phyloP scores from a whole-genome alignment of 2,113 vertebrate species.

The Noctilio leporinus region DNA sequence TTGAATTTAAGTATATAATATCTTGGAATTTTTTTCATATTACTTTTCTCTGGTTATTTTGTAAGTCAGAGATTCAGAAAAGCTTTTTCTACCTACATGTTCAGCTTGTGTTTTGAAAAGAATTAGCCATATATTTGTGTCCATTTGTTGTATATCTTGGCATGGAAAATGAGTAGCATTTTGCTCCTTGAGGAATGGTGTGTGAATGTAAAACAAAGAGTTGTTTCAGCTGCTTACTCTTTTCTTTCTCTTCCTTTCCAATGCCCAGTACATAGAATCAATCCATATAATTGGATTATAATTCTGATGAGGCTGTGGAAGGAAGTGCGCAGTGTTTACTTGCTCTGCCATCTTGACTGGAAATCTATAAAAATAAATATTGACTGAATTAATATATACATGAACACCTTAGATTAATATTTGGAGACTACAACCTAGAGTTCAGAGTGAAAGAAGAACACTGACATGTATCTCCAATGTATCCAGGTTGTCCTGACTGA shows the following conservation, averaged over 20 bases:
- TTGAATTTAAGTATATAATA: neutral
- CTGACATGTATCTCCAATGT: neutral
- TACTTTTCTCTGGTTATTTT: neutral
- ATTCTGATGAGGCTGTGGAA: neutral
- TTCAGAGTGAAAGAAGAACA: neutral
- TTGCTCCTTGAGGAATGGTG: neutral
- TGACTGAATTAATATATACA: neutral
- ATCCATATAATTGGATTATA: neutral
- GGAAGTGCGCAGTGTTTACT: neutral
- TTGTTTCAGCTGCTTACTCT: neutral
- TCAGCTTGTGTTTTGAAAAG: neutral
- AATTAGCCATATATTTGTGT: neutral
- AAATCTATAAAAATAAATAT: neutral
- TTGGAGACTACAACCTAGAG: neutral
- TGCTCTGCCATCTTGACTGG: neutral
- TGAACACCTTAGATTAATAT: neutral
- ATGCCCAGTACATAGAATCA: neutral
- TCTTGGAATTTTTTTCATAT: neutral
- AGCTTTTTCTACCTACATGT: neutral
- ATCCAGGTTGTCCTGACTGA: neutral
- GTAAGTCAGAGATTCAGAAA: neutral
- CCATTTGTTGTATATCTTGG: neutral
- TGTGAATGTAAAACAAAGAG: conserved; percentile 14
- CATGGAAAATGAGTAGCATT: neutral
- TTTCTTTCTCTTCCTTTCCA: neutral